Percentiles rank a stretch among this genome's conserved stretches.
Evolutionary conservation across 2,888 invertebrate genomes (phyloP).

Genomic region (Melieria omissa): DNA sequence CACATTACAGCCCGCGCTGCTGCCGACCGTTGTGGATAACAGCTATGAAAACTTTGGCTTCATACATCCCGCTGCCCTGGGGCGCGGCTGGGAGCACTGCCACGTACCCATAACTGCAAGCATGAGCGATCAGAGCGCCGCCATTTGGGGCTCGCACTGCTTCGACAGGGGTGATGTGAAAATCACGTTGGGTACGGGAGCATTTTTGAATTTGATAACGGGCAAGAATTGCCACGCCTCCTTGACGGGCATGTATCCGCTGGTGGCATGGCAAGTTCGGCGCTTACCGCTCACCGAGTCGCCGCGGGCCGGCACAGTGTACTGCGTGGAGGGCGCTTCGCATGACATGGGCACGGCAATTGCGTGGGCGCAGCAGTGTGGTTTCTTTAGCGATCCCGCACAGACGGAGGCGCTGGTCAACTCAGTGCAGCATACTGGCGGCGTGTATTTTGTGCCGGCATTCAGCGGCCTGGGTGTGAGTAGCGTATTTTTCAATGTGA

Average conservation of each 20-base stretch:
- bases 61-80: slow-evolving; percentile 76
- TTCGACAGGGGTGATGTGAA: slow-evolving; percentile 83
- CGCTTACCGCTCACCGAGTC: slow-evolving; percentile 20
- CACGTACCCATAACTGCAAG: slow-evolving; percentile 75
- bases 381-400: slow-evolving; percentile 73
- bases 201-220: slow-evolving; percentile 88
- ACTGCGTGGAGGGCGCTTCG: slow-evolving; percentile 86
- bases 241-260: slow-evolving; percentile 86
- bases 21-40: slow-evolving; percentile 86
- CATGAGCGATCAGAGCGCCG: slow-evolving; percentile 80
- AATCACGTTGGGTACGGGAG: slow-evolving; percentile 91
- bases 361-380: slow-evolving; percentile 83
- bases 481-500: slow-evolving; percentile 19
- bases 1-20: slow-evolving; percentile 72
- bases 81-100: slow-evolving; percentile 67
- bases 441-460: slow-evolving; percentile 88
- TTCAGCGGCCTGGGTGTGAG: slow-evolving; percentile 88
- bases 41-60: slow-evolving; percentile 77
- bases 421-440: slow-evolving; percentile 77
- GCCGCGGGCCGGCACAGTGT: slow-evolving; percentile 69
- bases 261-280: slow-evolving; percentile 83
- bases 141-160: slow-evolving; percentile 88
- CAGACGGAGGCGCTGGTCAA: slow-evolving; percentile 77
- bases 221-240: slow-evolving; percentile 81
- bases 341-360: slow-evolving; percentile 90